Evolutionary conservation across 2,888 invertebrate species (phyloP).

Genomic region (Antitype chi): DNA sequence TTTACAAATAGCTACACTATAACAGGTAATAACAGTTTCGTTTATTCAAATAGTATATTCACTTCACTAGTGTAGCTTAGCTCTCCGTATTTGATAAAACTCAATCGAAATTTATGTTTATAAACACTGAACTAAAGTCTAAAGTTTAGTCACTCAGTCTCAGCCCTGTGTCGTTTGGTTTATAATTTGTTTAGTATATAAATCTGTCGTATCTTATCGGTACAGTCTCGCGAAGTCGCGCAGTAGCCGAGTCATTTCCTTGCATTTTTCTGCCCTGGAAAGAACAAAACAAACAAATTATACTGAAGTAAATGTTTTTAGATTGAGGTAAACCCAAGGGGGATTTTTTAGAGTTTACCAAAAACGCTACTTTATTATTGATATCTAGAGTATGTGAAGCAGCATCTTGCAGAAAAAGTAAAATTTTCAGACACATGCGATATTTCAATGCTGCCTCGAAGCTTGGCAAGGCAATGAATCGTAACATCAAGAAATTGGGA

Average conservation of each 20-base stretch:
- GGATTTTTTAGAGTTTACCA: neutral
- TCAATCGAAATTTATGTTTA: constrained; percentile 45
- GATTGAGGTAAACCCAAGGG: neutral
- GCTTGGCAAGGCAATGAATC: neutral
- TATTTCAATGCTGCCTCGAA: neutral
- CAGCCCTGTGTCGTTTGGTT: constrained; percentile 51
- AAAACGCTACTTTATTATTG: neutral
- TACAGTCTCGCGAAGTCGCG: constrained; percentile 96
- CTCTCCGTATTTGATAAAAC: constrained; percentile 51
- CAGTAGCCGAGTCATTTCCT: constrained; percentile 94
- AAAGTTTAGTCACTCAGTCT: constrained; percentile 52
- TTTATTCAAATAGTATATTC: constrained; percentile 41
- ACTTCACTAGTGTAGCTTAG: constrained; percentile 51
- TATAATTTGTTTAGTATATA: constrained; percentile 47
- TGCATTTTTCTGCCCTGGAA: constrained; percentile 94
- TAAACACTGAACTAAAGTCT: constrained; percentile 47
- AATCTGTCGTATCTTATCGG: constrained; percentile 91
- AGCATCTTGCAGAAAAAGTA: neutral
- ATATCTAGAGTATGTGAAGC: neutral
- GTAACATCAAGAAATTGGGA: neutral
- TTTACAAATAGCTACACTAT: constrained; percentile 52
- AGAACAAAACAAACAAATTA: constrained; percentile 14
- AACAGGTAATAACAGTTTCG: constrained; percentile 49
- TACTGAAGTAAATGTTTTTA: neutral
- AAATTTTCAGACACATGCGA: neutral